Base-by-base conservation (phyloP, 1,140 invertebrate species). In the Coptotermes formosanus region DNA sequence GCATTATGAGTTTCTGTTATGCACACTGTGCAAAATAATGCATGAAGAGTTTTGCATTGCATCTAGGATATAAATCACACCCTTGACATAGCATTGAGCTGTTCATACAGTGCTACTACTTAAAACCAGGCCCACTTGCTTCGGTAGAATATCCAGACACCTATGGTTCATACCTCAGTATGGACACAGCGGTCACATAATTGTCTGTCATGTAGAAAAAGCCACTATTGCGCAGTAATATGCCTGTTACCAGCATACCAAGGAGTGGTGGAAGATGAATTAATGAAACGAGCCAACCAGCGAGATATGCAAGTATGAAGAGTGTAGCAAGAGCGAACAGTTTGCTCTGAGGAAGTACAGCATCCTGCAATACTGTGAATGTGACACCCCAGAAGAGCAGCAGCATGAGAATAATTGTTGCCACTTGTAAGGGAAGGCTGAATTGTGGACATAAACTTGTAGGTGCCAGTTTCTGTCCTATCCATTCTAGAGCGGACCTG, bases 181-280 rank as follows among this genome's bases (percentile, higher is more conserved):
- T 82, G 12, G 82, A 45, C 9, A 87, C 87, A 82, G 82, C 64
- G n/a, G 43, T 86, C n/a, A n/a, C n/a, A 43, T 86, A 86, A 25
- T 14, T 23, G 69, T 75, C 85, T 16, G 30, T 32, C 48, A 86
- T 82, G 23, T 82, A 43, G 85, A 86, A 82, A 21, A 82, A 82
- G 32, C 84, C 85, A 8, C 91, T 85, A 87, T 92, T 92, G 59
- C 89, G 87, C 30, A 92, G 88, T 0, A 89, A 25, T 82, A 92
- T 90, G 82, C 91, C 92, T 52, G 89, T 88, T 45, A 91, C 69
- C 11, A 92, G 89, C 89, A 91, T 92, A 16, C 92, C 92, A 83
- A 91, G 87, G 16, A 94, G 87, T 16, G 92, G 90, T 19, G 93
- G 93, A 32, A 93, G 88, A 43, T 38, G 44, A 25, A 85, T 25